Evolutionary conservation across 2,113 vertebrate genomes (phyloP).

Genomic region (Pterocles burchelli): DNA sequence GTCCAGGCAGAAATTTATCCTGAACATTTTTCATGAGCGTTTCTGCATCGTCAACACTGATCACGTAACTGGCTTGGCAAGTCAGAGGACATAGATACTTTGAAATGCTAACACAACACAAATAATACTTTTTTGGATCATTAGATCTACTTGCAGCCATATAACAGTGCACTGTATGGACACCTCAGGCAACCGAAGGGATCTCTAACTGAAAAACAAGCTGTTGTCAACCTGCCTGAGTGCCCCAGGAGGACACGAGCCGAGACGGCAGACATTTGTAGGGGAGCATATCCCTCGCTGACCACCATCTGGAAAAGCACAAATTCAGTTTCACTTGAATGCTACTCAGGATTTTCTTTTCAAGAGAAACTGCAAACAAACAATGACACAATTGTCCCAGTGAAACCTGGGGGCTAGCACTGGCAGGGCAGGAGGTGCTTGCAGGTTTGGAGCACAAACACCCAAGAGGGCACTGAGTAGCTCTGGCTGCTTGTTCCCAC

Average conservation of each 20-base stretch:
- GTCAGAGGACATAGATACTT: background rate
- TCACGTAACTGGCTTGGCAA: fast-evolving
- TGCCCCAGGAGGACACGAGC: background rate
- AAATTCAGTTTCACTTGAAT: background rate
- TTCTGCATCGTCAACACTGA: background rate
- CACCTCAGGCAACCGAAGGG: background rate
- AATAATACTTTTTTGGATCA: background rate
- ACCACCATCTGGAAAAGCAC: background rate
- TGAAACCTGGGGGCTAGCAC: background rate
- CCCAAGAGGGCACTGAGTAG: background rate
- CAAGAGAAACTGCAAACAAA: background rate
- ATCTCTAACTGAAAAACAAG: background rate
- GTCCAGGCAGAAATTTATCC: background rate
- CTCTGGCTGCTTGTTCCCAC: fast-evolving
- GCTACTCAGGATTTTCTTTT: background rate
- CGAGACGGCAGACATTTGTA: background rate
- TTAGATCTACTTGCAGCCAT: background rate
- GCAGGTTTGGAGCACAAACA: background rate
- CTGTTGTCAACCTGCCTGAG: background rate
- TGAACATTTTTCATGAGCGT: background rate
- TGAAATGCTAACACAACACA: background rate
- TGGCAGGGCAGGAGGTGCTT: background rate
- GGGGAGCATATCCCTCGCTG: background rate
- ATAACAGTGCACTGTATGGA: background rate
- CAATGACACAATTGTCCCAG: background rate